phyloP scores from a whole-genome alignment of 2,113 vertebrate genomes.

The Neotoma lepida region DNA sequence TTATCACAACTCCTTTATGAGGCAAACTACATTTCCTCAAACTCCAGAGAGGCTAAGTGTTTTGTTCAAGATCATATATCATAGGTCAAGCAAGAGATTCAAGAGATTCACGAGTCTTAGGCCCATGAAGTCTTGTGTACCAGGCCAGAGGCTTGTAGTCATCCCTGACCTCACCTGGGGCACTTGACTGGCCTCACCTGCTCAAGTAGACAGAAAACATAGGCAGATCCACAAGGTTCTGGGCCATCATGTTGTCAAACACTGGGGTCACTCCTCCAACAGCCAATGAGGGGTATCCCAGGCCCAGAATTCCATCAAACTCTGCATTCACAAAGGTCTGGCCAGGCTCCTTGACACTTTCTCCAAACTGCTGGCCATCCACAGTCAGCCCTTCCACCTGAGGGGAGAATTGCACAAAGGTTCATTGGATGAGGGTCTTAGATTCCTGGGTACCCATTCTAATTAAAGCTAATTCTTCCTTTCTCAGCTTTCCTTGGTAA shows the following conservation, averaged over 20 bases:
- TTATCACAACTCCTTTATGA: conserved; percentile 27
- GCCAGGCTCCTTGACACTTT: conserved; percentile 80
- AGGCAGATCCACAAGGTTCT: conserved; percentile 78
- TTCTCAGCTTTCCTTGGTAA: not conserved
- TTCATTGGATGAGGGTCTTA: accelerated
- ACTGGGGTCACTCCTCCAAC: conserved; percentile 75
- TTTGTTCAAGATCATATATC: conserved; percentile 68
- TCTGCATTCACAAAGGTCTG: conserved; percentile 72
- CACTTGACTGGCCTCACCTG: conserved; percentile 68
- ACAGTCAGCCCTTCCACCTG: conserved; percentile 84
- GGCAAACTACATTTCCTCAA: conserved; percentile 77
- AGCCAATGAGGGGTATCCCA: conserved; percentile 82
- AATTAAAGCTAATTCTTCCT: not conserved
- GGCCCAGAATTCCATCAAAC: conserved; percentile 86
- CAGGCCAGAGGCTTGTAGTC: not conserved
- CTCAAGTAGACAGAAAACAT: conserved; percentile 85
- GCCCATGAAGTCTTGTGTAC: conserved; percentile 65
- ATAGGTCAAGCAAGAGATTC: conserved; percentile 81
- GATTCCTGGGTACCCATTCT: not conserved
- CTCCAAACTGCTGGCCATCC: conserved; percentile 79
- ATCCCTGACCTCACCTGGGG: not conserved
- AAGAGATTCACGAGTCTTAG: conserved; percentile 63
- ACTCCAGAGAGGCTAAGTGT: not conserved
- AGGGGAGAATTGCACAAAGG: accelerated
- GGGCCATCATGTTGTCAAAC: conserved; percentile 83